Percentiles rank a stretch among this genome's conserved stretches.
Conservation (phyloP, 2,888 invertebrate genomes). For the Lissocephala sabroskyi region DNA sequence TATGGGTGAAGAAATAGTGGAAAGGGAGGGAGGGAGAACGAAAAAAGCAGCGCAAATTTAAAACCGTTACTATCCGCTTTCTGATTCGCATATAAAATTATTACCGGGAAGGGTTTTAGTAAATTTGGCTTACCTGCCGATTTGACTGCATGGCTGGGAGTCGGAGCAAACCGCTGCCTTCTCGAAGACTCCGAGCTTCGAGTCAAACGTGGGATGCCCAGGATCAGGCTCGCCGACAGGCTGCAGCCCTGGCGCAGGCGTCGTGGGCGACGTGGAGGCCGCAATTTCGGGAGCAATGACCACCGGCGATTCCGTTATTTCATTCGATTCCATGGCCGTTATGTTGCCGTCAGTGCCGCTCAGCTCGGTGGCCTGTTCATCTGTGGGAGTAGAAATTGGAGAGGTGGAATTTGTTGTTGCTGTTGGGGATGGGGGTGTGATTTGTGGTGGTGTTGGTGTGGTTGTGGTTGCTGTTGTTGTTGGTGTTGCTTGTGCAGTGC, state of each 20-base stretch:
- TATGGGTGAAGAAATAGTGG: too few species aligned
- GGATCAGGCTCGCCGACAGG: neutral
- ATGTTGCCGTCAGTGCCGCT: conserved; percentile 10
- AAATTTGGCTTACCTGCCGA: conserved; percentile 89
- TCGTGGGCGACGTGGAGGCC: conserved; percentile 41
- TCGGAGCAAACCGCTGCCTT: conserved; percentile 87
- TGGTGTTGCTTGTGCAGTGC: conserved; percentile 6
- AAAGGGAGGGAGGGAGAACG: too few species aligned
- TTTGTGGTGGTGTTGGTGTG: conserved; percentile 13
- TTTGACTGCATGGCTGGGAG: conserved; percentile 81
- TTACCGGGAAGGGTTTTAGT: too few species aligned
- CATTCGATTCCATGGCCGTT: conserved; percentile 13
- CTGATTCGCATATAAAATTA: too few species aligned
- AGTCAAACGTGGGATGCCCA: conserved; percentile 29
- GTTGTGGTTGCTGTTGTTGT: conserved; percentile 11
- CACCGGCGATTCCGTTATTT: conserved; percentile 9
- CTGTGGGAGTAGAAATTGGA: conserved; percentile 65
- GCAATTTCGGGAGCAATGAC: conserved; percentile 20
- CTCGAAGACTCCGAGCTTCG: conserved; percentile 57
- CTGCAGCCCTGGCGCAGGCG: conserved; percentile 11
- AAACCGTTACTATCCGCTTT: too few species aligned
- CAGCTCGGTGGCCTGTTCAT: conserved; percentile 41
- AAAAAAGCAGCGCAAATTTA: too few species aligned
- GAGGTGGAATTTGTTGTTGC: conserved; percentile 44
- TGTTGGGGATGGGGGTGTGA: conserved; percentile 26